These are phyloP conservation scores for Tetranychus piercei DNA, from an alignment of 2,888 invertebrate species.

Conservation along the genomic window DNA sequence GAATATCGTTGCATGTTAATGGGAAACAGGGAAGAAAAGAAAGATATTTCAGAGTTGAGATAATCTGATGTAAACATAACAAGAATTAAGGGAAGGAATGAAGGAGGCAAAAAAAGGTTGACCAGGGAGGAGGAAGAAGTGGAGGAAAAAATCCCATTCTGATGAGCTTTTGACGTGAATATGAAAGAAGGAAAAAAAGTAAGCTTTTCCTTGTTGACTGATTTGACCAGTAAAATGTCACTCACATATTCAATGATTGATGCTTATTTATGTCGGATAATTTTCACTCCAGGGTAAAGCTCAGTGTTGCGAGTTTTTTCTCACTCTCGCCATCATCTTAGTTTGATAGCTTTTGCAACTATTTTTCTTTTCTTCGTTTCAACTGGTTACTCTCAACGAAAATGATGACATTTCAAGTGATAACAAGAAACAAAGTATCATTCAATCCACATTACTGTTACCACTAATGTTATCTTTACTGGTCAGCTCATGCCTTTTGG, in stretches of 20 bases:
- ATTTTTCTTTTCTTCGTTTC: background rate
- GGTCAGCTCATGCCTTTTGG: too few species aligned
- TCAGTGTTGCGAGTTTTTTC: background rate
- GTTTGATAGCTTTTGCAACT: background rate
- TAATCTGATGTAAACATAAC: background rate
- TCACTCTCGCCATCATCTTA: background rate
- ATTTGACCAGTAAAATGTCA: background rate
- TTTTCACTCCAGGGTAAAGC: constrained; percentile 1
- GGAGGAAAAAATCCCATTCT: too few species aligned
- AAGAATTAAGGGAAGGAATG: background rate
- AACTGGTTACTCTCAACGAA: background rate
- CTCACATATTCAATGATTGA: background rate
- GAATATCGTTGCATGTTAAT: background rate
- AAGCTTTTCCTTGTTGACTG: too few species aligned
- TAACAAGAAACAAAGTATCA: too few species aligned
- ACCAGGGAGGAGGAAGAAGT: background rate
- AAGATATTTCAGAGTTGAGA: background rate
- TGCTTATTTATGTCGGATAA: background rate
- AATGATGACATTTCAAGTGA: background rate
- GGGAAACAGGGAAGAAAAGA: background rate
- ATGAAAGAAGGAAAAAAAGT: too few species aligned
- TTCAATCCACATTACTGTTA: too few species aligned
- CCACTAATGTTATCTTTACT: too few species aligned
- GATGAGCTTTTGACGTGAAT: too few species aligned
- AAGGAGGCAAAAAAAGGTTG: background rate